A percentile compares a stretch with the other conserved stretches of the same genome.
These are phyloP conservation scores for Phocides pigmalion DNA, from an alignment of 1,140 invertebrate genomes.

Conservation along the genomic window DNA sequence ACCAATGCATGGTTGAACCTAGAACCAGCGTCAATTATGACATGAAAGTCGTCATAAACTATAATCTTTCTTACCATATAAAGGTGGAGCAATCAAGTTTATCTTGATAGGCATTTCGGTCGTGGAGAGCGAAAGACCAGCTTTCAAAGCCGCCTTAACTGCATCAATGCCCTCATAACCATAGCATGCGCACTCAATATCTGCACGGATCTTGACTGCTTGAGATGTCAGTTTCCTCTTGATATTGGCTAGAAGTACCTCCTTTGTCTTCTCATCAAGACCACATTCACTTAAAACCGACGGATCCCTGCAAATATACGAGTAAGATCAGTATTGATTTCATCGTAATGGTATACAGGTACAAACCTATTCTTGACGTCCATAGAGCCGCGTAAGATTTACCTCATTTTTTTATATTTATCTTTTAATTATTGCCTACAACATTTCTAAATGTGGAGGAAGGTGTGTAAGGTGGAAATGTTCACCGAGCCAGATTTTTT, in stretches of 20 bases:
- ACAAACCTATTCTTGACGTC: too few species aligned
- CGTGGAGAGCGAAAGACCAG: conserved; percentile 96
- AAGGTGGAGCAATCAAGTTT: conserved; percentile 98
- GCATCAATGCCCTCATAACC: conserved; percentile 99
- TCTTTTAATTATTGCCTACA: too few species aligned
- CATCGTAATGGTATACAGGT: too few species aligned
- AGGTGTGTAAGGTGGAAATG: too few species aligned
- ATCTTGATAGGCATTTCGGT: conserved; percentile 98
- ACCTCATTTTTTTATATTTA: too few species aligned
- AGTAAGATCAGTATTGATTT: too few species aligned
- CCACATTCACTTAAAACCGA: conserved; percentile 98
- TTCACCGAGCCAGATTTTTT: too few species aligned
- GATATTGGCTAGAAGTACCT: conserved; percentile 97
- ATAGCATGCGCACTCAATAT: conserved; percentile 99
- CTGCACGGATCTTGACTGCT: conserved; percentile 98
- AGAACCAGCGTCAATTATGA: too few species aligned
- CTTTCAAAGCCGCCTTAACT: conserved; percentile 96
- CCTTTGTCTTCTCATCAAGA: conserved; percentile 96
- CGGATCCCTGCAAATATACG: conserved; percentile 89
- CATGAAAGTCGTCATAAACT: conserved; percentile 4
- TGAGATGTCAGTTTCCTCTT: conserved; percentile 98
- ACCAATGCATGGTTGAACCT: too few species aligned
- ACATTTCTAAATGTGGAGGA: too few species aligned
- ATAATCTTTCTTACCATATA: conserved; percentile 89
- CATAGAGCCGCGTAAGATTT: too few species aligned